Base-by-base conservation (phyloP, 2,888 invertebrate genomes). In the Tetrapedia diversipes region DNA sequence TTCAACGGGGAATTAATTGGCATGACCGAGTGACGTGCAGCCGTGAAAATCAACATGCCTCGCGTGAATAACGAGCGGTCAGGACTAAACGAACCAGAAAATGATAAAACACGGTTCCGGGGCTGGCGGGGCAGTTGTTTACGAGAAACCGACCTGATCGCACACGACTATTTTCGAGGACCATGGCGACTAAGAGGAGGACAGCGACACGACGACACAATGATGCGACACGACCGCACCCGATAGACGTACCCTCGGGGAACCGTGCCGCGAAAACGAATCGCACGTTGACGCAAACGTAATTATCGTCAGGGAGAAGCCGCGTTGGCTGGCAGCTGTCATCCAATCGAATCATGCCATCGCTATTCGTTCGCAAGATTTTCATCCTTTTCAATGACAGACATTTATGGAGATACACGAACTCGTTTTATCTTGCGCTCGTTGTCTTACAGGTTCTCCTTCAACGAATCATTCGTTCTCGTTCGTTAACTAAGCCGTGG, bases 321-420 rank as follows among this genome's bases (percentile, higher is more conserved):
- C 69, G 66, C 67, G 66, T 49, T 54, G 61, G 56, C 74, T 73
- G 79, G 77, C 76, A 81, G 73, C 73, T 77, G 80, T 71, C 80
- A 65, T 65, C 70, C 67, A 74, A 81, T 81, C 73, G 77, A 81
- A 81, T 81, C 80, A 80, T 37, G 49, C 47, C 70, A 64, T 74
- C 77, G 45, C 59, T 70, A 65, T 77, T 74, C 74, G 63, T 41
- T 54, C 70, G 64, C 77, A 64, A 75, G 77, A 65, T 75, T 77
- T 68, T 64, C 47, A 64, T 54, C 47, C 43, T 45, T 57, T 19
- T 14, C 47, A 0, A n/a, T 60, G 70, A 76, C 54, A 45, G 60
- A 49, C 70, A 51, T 69, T 74, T 64, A 73, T 63, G 27, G 56
- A 56, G 37, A 14, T 39, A 27, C 43, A 22, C 53, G 57, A 53